Evolutionary conservation across 2,113 vertebrate genomes (phyloP), one percentile per base, ranked within the genome.

Genomic region (Serinus canaria): DNA sequence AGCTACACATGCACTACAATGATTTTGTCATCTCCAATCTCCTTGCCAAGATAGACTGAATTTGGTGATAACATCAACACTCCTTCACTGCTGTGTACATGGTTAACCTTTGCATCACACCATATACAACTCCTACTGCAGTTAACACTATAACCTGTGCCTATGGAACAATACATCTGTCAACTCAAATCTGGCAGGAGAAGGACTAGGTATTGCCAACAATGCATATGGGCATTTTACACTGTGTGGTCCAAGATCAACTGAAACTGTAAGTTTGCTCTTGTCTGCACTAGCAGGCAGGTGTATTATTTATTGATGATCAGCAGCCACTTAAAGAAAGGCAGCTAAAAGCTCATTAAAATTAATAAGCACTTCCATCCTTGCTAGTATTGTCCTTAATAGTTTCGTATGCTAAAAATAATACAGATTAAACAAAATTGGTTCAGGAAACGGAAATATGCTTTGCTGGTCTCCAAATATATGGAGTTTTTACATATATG

Each of bases 291-390:
- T 16, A 77, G 52, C 55, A 88, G 31, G 47, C 43, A 83, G 24
- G 33, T 80, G 44, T 33, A 67, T 95, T 70, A 86, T 37, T 86
- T 90, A 94, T 92, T 95, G 80, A 90, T 88, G 74, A 70, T 22
- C 30, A 53, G 11, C 67, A 88, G 35, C 14, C 39, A 56, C 64
- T 90, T 70, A 11, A 49, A 52, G 30, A 43, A 66, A 43, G 28
- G 16, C 73, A 83, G 73, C 78, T 85, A 80, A 87, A 88, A 88
- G 72, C 56, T 92, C 76, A 89, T 96, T 95, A 92, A 96, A 94
- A 92, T 96, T 90, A 80, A 92, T 86, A 56, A 80, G 59, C 15
- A 59, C 39, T 87, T 94, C 24, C 25, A 94, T 8, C 16, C 50
- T 80, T 85, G 49, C 33, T 68, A 85, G 43, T 46, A 79, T 14